Evolutionary conservation across 2,797 vertebrate species (phyloP), one percentile per base, ranked within the genome.

Genomic region (Alosa sapidissima): DNA sequence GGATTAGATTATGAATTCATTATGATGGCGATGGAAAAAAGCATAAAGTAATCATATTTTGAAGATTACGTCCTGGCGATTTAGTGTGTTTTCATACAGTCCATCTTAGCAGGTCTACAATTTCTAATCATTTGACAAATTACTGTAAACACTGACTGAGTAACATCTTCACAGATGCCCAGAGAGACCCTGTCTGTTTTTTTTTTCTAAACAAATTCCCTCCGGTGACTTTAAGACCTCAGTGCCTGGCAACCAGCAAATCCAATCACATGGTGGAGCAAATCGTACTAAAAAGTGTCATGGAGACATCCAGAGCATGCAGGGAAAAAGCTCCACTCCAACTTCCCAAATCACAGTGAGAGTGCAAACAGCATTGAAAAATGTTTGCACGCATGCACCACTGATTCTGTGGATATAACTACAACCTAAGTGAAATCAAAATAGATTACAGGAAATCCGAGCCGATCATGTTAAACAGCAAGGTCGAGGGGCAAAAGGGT

Each of bases 221-320:
- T 24, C 16, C 60, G 41, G 8, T 45, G 36, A 75, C 45, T 60
- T 60, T 60, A 54, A 5, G 82, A 48, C 19, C 33, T 62, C 60
- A 82, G 78, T 81, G 81, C 83, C 60, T 75, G 36, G 58, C 83
- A 86, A 84, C 75, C 82, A 4, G 84, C 47, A 45, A 51, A 81
- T 16, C n/a, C 49, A 81, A 81, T 85, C 81, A 85, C 84, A 85
- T 55, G 84, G 33, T 28, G 49, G 24, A 5, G 4, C 81, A 81
- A 48, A 48, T n/a, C 0, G 11, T 13, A 8, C 24, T 33, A 68
- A 3, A 68, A 36, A 68, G 62, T 5, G 62, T 68, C 28, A 68
- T 52, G 51, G 62, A 68, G 24, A 68, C 62, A 68, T 68, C 33
- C 28, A 13, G 24, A 36, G 8, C 24, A 13, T 9, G 5, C 62